phyloP scores from a whole-genome alignment of 2,888 invertebrate species.

The Lycocerus yunnanus region DNA sequence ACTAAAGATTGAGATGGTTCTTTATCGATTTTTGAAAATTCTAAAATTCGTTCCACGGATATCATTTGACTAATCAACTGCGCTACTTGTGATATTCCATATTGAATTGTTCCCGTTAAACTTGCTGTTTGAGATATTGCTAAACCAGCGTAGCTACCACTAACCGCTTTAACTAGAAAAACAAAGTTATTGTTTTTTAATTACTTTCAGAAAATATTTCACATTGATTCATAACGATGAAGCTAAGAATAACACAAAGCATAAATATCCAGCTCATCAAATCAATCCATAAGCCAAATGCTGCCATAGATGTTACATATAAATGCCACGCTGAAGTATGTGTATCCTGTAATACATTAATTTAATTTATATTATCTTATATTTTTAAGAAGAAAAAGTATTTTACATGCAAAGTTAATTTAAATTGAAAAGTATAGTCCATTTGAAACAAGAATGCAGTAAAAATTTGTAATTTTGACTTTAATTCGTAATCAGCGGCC shows the following conservation, averaged over 20 bases:
- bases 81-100: conserved; percentile 84
- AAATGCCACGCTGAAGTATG: conserved; percentile 71
- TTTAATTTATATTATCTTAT: too few species aligned
- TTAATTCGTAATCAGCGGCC: too few species aligned
- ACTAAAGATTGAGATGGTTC: conserved; percentile 58
- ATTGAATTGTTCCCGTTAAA: conserved; percentile 67
- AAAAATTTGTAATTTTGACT: too few species aligned
- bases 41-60: conserved; percentile 82
- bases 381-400: too few species aligned
- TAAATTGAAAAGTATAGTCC: too few species aligned
- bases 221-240: conserved; percentile 57
- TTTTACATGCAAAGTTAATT: too few species aligned
- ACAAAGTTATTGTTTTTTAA: background rate
- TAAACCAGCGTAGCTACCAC: conserved; percentile 66
- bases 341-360: conserved; percentile 62
- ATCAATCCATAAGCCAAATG: conserved; percentile 70
- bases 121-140: conserved; percentile 69
- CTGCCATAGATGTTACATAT: conserved; percentile 65
- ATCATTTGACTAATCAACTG: conserved; percentile 79
- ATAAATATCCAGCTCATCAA: conserved; percentile 68
- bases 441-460: too few species aligned
- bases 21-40: conserved; percentile 74
- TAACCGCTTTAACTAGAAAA: conserved; percentile 37
- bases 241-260: conserved; percentile 67
- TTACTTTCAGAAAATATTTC: conserved; percentile 26